phyloP scores from a whole-genome alignment of 2,888 invertebrate species.

The Portevinia maculata region DNA sequence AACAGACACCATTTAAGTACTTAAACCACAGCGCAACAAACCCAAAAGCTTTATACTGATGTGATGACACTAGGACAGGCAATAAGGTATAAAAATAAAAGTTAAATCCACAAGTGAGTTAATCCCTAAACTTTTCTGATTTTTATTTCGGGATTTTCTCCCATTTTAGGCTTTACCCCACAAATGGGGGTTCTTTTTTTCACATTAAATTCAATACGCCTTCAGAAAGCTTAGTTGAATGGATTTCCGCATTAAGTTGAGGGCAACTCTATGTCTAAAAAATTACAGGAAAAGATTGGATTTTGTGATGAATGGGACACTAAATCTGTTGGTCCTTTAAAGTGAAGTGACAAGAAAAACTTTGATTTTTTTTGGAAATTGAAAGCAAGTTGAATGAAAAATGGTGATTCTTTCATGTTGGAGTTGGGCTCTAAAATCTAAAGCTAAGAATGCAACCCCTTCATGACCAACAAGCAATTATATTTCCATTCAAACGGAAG shows the following conservation, averaged over 20 bases:
- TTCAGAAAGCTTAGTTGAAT: slow-evolving; percentile 45
- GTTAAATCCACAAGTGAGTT: slow-evolving; percentile 43
- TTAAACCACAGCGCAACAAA: not conserved
- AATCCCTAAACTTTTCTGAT: slow-evolving; percentile 42
- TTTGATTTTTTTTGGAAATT: not conserved
- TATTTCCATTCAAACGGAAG: slow-evolving; percentile 29
- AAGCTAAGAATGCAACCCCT: too few species aligned
- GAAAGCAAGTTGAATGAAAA: too few species aligned
- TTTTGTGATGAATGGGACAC: slow-evolving; percentile 9
- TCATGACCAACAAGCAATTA: not conserved
- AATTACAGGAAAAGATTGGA: slow-evolving; percentile 26
- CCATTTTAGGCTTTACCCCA: not conserved
- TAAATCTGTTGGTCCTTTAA: not conserved
- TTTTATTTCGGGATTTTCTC: slow-evolving; percentile 27
- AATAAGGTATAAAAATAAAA: slow-evolving; percentile 42
- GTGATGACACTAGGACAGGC: slow-evolving; percentile 33
- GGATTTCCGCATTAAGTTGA: slow-evolving; percentile 36
- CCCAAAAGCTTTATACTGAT: slow-evolving; percentile 10
- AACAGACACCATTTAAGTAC: not conserved
- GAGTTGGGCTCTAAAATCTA: too few species aligned
- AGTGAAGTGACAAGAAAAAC: not conserved
- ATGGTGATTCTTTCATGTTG: too few species aligned
- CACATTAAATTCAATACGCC: slow-evolving; percentile 30
- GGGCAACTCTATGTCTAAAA: slow-evolving; percentile 19
- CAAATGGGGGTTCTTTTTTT: not conserved